Evolutionary conservation across 1,140 invertebrate species (phyloP).

Genomic region (Antheraea pernyi): DNA sequence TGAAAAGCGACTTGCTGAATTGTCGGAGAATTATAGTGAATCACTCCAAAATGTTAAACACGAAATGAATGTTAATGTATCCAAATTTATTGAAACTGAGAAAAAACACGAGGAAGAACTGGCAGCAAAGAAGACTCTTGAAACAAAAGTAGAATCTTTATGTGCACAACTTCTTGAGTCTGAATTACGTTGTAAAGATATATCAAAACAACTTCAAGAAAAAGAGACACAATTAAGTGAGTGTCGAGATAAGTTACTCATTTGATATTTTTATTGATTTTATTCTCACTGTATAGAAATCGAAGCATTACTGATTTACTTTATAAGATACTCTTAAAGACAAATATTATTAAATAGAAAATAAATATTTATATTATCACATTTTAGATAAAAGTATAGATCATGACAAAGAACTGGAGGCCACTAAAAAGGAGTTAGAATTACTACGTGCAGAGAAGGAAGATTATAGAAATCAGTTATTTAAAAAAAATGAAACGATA

Average conservation of each 20-base stretch:
- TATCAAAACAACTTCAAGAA: constrained; percentile 37
- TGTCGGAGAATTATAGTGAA: constrained; percentile 51
- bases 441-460: constrained; percentile 36
- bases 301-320: no score
- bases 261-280: background rate
- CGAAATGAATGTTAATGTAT: constrained; percentile 44
- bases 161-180: constrained; percentile 41
- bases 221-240: constrained; percentile 36
- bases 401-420: constrained; percentile 36
- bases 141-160: constrained; percentile 40
- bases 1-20: constrained; percentile 46
- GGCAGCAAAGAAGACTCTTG: constrained; percentile 45
- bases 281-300: no score
- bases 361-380: background rate
- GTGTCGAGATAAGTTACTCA: constrained; percentile 1
- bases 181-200: constrained; percentile 45
- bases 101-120: constrained; percentile 48
- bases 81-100: constrained; percentile 53
- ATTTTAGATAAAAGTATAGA: constrained; percentile 32
- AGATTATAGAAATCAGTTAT: constrained; percentile 34
- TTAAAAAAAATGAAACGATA: constrained; percentile 35
- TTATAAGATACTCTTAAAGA: no score
- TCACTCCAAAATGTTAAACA: constrained; percentile 46
- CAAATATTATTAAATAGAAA: background rate
- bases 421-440: constrained; percentile 33